A percentile compares a stretch with the other conserved stretches of the same genome.
phyloP scores from a whole-genome alignment of 1,140 invertebrate genomes.

The Proales similis region DNA sequence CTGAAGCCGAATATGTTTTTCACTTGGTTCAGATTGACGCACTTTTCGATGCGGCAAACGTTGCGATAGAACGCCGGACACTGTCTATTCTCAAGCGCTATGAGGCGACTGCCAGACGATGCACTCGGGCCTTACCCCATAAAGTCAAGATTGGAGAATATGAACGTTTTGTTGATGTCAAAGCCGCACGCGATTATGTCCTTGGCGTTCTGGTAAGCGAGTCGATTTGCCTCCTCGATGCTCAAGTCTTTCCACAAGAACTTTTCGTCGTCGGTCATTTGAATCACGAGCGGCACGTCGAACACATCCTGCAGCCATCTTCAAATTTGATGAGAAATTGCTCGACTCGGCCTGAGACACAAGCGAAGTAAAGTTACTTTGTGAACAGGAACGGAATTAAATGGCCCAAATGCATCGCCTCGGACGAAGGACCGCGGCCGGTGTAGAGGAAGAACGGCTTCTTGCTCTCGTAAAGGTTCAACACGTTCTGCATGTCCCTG shows the following conservation, averaged over 20 bases:
- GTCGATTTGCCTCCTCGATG: constrained; percentile 74
- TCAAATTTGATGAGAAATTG: constrained; percentile 43
- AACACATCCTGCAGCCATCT: constrained; percentile 97
- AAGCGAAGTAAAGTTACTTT: constrained; percentile 59
- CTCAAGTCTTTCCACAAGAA: constrained; percentile 91
- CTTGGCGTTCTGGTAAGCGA: constrained; percentile 84
- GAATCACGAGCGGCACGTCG: constrained; percentile 88
- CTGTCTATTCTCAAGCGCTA: neutral
- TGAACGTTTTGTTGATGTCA: constrained; percentile 88
- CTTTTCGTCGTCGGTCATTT: constrained; percentile 98
- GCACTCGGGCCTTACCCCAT: no score
- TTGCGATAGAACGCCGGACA: constrained; percentile 36
- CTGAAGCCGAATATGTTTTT: constrained; percentile 84
- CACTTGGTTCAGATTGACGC: constrained; percentile 30
- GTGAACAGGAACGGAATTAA: constrained; percentile 93
- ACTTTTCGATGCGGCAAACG: constrained; percentile 29
- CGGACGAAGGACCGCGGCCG: constrained; percentile 88
- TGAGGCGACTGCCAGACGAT: neutral
- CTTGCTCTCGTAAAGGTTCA: constrained; percentile 74
- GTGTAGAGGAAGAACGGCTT: constrained; percentile 97
- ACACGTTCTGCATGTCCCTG: constrained; percentile 61
- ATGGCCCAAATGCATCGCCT: constrained; percentile 92
- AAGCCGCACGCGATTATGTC: constrained; percentile 99
- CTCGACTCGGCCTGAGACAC: no score
- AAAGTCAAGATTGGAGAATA: constrained; percentile 88